Evolutionary conservation across 2,113 vertebrate genomes (phyloP).

Genomic region (Erinaceus europaeus): DNA sequence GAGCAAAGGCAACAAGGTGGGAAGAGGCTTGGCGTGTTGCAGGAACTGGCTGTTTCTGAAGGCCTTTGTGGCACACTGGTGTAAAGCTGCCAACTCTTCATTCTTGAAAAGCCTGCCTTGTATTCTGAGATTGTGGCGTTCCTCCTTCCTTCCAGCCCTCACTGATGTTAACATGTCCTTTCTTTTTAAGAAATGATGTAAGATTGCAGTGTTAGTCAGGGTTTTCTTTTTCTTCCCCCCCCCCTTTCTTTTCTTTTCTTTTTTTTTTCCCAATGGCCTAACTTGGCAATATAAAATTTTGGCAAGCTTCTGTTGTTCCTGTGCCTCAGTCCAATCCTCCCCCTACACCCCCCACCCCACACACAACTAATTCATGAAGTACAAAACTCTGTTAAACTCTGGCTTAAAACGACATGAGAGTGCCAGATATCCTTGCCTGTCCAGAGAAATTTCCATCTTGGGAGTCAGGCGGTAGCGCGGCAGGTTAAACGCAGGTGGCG

Average conservation of each 20-base stretch:
- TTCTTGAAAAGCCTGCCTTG: conserved; percentile 5
- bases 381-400: conserved; percentile 13
- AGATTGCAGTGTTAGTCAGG: neutral
- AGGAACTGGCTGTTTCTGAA: conserved; percentile 1
- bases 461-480: no score
- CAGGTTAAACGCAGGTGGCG: no score
- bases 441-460: conserved; percentile 60
- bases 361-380: conserved; percentile 41
- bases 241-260: neutral
- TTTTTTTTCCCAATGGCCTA: conserved; percentile 11
- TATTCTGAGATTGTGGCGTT: neutral
- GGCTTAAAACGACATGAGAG: conserved; percentile 65
- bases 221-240: no score
- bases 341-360: accelerated
- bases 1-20: neutral
- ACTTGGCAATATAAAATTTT: conserved; percentile 53
- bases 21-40: neutral
- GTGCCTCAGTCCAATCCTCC: no score
- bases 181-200: conserved; percentile 43
- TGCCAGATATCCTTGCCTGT: conserved; percentile 44
- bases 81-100: neutral
- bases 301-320: conserved; percentile 4
- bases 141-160: neutral
- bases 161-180: neutral
- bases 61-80: neutral